Conservation (phyloP, 2,797 vertebrate genomes). For the Botia kubotai region DNA sequence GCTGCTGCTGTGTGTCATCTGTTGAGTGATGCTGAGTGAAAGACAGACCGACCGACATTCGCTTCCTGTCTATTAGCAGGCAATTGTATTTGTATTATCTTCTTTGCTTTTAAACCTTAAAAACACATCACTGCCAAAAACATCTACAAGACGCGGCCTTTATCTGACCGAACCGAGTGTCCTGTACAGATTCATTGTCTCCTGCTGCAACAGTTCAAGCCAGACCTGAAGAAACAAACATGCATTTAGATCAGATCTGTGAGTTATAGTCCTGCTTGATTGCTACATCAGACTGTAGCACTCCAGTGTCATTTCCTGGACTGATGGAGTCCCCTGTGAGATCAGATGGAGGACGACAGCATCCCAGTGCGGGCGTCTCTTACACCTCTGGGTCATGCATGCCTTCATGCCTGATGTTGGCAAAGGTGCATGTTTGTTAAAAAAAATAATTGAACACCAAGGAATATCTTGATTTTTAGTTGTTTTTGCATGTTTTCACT, state of each 20-base stretch:
- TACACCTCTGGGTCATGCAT: constrained; percentile 27
- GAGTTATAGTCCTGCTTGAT: constrained; percentile 45
- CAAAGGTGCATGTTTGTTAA: no score
- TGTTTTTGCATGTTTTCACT: no score
- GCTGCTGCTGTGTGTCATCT: no score
- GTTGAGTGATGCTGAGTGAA: no score
- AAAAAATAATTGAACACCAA: no score
- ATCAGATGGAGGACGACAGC: constrained; percentile 23
- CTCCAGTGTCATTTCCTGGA: constrained; percentile 29
- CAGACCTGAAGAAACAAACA: constrained; percentile 24
- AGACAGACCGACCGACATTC: no score
- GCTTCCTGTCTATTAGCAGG: not conserved
- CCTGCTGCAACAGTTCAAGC: constrained; percentile 23
- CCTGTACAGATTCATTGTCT: constrained; percentile 8
- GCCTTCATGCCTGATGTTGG: no score
- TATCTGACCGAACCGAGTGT: not conserved
- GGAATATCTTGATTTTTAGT: no score
- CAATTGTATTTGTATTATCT: not conserved
- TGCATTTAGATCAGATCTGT: constrained; percentile 47
- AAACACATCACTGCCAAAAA: not conserved
- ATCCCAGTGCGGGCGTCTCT: constrained; percentile 24
- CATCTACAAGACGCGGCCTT: not conserved
- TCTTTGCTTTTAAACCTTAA: not conserved
- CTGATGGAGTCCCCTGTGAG: constrained; percentile 11
- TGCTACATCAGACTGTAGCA: constrained; percentile 35